Evolutionary conservation across 2,888 invertebrate genomes (phyloP), one percentile per base, ranked within the genome.

Genomic region (Hirtodrosophila trivittata): DNA sequence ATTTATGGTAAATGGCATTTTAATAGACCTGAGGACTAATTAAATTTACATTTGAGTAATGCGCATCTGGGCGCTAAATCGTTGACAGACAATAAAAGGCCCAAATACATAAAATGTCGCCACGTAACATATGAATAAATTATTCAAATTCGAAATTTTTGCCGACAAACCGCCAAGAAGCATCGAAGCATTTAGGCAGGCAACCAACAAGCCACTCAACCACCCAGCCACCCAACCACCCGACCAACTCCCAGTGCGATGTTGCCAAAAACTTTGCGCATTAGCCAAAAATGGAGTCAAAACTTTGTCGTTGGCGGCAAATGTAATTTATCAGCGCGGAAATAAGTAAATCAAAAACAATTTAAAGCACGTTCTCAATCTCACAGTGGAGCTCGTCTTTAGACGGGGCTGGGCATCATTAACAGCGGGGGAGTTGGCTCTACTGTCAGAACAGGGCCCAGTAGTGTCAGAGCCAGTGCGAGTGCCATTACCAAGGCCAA

Each of bases 271-370:
- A 78, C 77, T 84, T 83, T 77, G 63, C 64, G 73, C 81, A 82
- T 81, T 82, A 78, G 82, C 78, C 67, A 68, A 64, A 75, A 77
- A 70, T 66, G 81, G 76, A 63, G 75, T 65, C 62, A 70, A 66
- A 81, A 80, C 74, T 80, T 81, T 74, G 78, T 76, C 77, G 67
- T 74, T 41, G 25, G 30, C 33, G 66, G 68, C 75, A 85, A 86
- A 86, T 86, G 83, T 85, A 86, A 86, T 86, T 86, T 86, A 86
- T 86, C 86, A 85, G 80, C 77, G 71, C 66, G 78, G 73, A 83
- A 83, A 74, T 85, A 86, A 86, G 85, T 86, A 85, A 86, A 86
- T 86, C 86, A 85, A 80, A 85, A 83, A 83, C 83, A 86, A 85
- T 86, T 86, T 86, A 77, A 86, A 78, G 66, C 77, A 68, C 67